Base-by-base conservation (phyloP, 2,113 vertebrate species). In the Rhynchomys soricoides region DNA sequence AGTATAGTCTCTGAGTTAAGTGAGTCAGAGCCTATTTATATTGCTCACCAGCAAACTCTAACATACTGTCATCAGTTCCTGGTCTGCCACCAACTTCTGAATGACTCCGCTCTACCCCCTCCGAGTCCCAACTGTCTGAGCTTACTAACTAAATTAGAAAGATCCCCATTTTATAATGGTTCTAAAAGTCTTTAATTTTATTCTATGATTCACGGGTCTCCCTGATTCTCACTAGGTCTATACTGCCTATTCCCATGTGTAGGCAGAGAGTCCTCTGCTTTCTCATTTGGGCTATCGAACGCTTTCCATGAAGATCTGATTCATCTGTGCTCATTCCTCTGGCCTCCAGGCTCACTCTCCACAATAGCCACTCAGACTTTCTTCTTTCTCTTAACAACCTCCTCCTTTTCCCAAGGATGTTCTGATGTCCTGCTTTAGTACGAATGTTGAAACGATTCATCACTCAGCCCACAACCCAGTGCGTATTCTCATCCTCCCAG, bases 361-460 rank as follows among this genome's bases (percentile, higher is more conserved):
- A 91, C 1, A 86, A 29, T 31, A 19, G 31, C 22, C 68, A 59
- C 89, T 94, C 48, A 78, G 24, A 52, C n/a, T 62, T 73, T 66
- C 50, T 71, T 55, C 45, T 83, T 94, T 78, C 50, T 91, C 55
- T 45, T 24, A 22, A 4, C 24, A 55, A 2, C 13, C 43, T 13
- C 57, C 57, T 50, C 87, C 66, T 79, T 62, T 81, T 89, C 87
- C 52, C 48, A 90, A 81, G n/a, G 59, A 75, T 68, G 59, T 31
- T 7, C 52, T 52, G 37, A 55, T 78, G 85, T 77, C 66, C 71
- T 71, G 45, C 79, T 45, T 93, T 45, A 87, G 74, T 45, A 90
- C 79, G 64, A 85, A 90, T 90, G 93, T 74, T 82, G 57, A 82
- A 71, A 79, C 62, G 40, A 86, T 77, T 73, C 95, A 83, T 83